These are phyloP conservation scores for Drosophila aldrichi DNA, from an alignment of 2,888 invertebrate species.

Conservation along the genomic window DNA sequence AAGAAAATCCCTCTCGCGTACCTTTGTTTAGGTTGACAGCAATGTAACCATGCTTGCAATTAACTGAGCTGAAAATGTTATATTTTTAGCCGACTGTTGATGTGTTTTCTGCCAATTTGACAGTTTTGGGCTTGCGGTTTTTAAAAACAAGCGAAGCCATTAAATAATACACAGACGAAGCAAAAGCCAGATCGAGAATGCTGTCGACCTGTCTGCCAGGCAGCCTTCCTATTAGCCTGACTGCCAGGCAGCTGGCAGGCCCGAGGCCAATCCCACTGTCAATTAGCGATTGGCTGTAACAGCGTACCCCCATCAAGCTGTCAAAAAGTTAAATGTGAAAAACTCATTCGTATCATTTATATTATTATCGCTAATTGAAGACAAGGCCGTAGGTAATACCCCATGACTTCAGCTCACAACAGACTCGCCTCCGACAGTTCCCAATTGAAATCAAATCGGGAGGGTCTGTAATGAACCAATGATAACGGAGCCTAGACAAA, in stretches of 20 bases:
- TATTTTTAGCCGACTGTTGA: constrained; percentile 24
- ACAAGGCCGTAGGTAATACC: constrained; percentile 49
- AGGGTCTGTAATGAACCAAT: constrained; percentile 31
- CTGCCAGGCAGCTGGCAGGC: constrained; percentile 12
- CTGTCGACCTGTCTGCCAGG: constrained; percentile 38
- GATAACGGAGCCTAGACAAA: constrained; percentile 29
- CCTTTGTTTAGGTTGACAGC: constrained; percentile 29
- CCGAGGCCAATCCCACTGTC: constrained; percentile 66
- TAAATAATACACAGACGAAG: constrained; percentile 57
- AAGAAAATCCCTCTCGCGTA: constrained; percentile 1
- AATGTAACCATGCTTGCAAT: constrained; percentile 44
- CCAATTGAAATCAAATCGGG: constrained; percentile 32
- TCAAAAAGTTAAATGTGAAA: constrained; percentile 78
- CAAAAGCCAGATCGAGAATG: constrained; percentile 16
- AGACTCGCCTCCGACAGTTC: background rate
- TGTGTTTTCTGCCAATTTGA: constrained; percentile 66
- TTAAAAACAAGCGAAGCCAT: constrained; percentile 52
- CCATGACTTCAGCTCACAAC: constrained; percentile 26
- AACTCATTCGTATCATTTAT: constrained; percentile 74
- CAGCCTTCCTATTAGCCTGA: constrained; percentile 14
- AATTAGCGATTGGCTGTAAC: constrained; percentile 69
- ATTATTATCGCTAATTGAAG: constrained; percentile 75
- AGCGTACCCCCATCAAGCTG: constrained; percentile 74
- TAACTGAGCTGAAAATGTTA: constrained; percentile 40
- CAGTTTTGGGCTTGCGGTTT: constrained; percentile 63